Conservation (phyloP, 2,113 vertebrate genomes). For the Typhlomys cinereus region DNA sequence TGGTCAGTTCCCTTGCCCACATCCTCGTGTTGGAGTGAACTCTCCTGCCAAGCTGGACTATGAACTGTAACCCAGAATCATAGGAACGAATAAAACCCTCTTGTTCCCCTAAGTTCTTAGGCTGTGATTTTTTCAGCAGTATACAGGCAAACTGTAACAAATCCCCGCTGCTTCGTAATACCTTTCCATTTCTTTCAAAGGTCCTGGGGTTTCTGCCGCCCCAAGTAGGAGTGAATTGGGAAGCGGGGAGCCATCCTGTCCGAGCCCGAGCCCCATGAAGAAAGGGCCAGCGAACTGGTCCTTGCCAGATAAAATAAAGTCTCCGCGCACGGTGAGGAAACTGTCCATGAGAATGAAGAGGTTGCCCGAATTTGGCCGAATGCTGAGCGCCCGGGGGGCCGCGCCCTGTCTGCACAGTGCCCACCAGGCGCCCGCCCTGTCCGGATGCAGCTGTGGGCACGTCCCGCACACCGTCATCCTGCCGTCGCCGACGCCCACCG, state of each 20-base stretch:
- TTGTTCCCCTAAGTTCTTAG: too few species aligned
- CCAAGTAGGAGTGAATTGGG: constrained; percentile 80
- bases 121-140: too few species aligned
- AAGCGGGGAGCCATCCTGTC: constrained; percentile 88
- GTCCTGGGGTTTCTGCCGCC: constrained; percentile 78
- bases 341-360: constrained; percentile 99
- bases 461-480: constrained; percentile 83
- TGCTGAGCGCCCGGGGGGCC: constrained; percentile 93
- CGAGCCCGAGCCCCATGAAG: constrained; percentile 93
- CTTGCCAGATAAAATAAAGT: constrained; percentile 98
- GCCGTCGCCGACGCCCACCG: constrained; percentile 84
- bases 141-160: too few species aligned
- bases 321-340: constrained; percentile 96
- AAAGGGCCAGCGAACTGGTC: constrained; percentile 97
- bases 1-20: too few species aligned
- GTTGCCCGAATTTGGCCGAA: constrained; percentile 96
- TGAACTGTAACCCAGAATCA: too few species aligned
- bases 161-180: background rate
- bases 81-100: too few species aligned
- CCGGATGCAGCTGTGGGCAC: constrained; percentile 82
- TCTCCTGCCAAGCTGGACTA: too few species aligned
- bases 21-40: too few species aligned
- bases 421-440: constrained; percentile 76
- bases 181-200: constrained; percentile 70
- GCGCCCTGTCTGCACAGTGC: constrained; percentile 81